phyloP scores from a whole-genome alignment of 2,113 vertebrate species.

The Crypturellus undulatus region DNA sequence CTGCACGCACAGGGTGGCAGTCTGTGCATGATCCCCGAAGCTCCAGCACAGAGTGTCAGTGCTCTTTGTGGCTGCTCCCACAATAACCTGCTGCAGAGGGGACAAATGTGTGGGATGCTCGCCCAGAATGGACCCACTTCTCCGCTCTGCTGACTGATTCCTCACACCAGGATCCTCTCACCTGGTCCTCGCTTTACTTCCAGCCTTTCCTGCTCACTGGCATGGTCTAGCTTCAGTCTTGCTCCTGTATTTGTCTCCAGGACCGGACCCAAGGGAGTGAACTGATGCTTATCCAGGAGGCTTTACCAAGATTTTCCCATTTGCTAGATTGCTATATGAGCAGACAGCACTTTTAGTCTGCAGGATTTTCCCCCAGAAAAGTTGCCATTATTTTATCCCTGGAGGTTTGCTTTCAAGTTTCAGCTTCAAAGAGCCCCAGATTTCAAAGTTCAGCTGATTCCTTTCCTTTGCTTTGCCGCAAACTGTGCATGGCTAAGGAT shows the following conservation, averaged over 20 bases:
- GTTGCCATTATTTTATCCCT: neutral
- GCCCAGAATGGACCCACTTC: neutral
- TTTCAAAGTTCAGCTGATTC: slow-evolving; percentile 46
- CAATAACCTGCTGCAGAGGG: neutral
- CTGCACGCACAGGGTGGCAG: accelerated
- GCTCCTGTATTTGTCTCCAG: neutral
- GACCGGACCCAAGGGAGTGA: neutral
- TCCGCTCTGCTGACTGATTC: neutral
- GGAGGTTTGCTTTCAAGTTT: slow-evolving; percentile 51
- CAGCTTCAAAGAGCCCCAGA: slow-evolving; percentile 33
- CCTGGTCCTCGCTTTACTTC: neutral
- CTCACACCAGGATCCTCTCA: neutral
- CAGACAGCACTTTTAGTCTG: neutral
- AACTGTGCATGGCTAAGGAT: neutral
- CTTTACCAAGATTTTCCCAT: neutral
- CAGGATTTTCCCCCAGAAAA: neutral
- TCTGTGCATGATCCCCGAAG: neutral
- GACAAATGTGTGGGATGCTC: too few species aligned
- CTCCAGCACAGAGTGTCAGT: neutral
- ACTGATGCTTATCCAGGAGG: neutral
- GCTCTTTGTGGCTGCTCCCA: neutral
- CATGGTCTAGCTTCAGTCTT: neutral
- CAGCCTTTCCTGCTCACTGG: neutral
- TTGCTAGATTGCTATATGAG: neutral
- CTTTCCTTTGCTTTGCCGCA: neutral